These are phyloP conservation scores for Peucedramus taeniatus DNA, from an alignment of 2,113 vertebrate species.

Conservation along the genomic window DNA sequence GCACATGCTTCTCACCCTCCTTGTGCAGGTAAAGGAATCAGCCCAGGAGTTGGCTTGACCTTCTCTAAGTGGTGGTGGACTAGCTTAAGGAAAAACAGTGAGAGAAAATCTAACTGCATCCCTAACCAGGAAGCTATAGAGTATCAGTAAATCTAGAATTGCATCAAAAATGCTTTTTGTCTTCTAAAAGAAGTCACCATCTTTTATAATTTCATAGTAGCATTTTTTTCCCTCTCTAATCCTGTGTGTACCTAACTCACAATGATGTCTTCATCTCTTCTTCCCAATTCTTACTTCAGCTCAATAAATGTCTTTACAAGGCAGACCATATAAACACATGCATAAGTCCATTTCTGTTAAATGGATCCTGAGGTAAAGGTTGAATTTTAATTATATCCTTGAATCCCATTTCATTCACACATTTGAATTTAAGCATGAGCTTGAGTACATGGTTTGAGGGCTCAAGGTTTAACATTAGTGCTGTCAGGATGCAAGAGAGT, in stretches of 20 bases:
- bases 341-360: slow-evolving; percentile 15
- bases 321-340: neutral
- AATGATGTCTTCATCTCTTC: neutral
- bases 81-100: neutral
- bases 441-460: neutral
- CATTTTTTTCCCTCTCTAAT: neutral
- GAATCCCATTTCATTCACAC: neutral
- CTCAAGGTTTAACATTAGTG: neutral
- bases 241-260: neutral
- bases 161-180: neutral
- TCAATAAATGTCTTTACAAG: neutral
- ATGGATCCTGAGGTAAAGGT: slow-evolving; percentile 11
- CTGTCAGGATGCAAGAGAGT: neutral
- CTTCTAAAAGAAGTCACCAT: neutral
- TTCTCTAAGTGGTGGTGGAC: neutral
- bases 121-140: neutral
- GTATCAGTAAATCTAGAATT: neutral
- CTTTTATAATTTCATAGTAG: neutral
- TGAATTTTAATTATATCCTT: slow-evolving; percentile 40
- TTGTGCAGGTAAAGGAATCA: neutral
- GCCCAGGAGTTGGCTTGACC: neutral
- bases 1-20: neutral
- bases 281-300: neutral
- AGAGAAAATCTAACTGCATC: neutral
- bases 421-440: neutral